A percentile compares a stretch with the other conserved stretches of the same genome.
phyloP scores from a whole-genome alignment of 2,113 vertebrate species.

The Pandion haliaetus region DNA sequence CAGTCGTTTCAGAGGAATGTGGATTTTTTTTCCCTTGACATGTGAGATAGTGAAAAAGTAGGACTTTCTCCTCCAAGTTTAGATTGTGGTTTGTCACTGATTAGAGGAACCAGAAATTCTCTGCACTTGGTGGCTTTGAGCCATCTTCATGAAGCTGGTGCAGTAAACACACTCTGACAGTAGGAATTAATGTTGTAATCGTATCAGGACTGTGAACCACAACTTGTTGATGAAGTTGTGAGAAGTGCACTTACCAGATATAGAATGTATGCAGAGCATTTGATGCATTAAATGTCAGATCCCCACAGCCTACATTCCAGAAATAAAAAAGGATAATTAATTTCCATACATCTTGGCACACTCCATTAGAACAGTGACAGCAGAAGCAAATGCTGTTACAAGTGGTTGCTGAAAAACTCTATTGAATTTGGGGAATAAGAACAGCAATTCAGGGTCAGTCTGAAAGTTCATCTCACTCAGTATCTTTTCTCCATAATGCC shows the following conservation, averaged over 20 bases:
- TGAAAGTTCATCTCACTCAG: background rate
- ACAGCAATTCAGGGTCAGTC: background rate
- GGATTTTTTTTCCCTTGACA: constrained; percentile 41
- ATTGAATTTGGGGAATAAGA: constrained; percentile 27
- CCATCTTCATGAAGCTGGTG: constrained; percentile 48
- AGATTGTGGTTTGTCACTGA: constrained; percentile 54
- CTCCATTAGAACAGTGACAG: constrained; percentile 62
- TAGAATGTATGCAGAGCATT: constrained; percentile 59
- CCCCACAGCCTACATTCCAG: constrained; percentile 54
- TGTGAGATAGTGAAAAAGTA: constrained; percentile 48
- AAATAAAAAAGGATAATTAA: constrained; percentile 69
- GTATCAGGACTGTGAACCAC: constrained; percentile 59
- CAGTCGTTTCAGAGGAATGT: background rate
- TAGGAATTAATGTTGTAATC: constrained; percentile 68
- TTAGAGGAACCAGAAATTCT: constrained; percentile 53
- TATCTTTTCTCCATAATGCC: background rate
- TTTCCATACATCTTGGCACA: constrained; percentile 64
- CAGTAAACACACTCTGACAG: constrained; percentile 62
- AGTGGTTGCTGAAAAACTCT: constrained; percentile 14
- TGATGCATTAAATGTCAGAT: constrained; percentile 69
- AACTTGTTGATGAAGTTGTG: constrained; percentile 69
- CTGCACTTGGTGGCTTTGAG: constrained; percentile 37
- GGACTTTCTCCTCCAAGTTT: constrained; percentile 26
- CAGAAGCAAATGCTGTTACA: constrained; percentile 57
- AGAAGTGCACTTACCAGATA: constrained; percentile 62